These are phyloP conservation scores for Conistra vaccinii DNA, from an alignment of 2,888 invertebrate species.

Conservation along the genomic window DNA sequence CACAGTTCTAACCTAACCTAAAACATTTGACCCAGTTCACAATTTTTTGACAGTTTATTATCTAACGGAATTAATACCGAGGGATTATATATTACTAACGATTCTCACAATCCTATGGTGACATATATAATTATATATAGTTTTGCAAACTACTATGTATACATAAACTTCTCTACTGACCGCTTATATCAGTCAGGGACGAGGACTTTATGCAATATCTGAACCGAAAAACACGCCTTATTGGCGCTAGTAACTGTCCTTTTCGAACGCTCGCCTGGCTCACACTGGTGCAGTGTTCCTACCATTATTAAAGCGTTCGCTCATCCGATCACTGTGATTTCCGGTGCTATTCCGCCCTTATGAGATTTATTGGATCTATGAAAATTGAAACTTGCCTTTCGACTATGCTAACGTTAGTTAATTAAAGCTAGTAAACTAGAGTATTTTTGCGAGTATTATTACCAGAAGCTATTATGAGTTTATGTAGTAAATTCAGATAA, in stretches of 20 bases:
- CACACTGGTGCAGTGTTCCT: conserved; percentile 4
- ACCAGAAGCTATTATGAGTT: not conserved
- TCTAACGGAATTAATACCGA: no score
- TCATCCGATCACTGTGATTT: conserved; percentile 36
- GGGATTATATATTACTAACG: no score
- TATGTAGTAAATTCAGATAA: not conserved
- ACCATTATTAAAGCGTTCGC: conserved; percentile 45
- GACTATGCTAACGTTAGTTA: not conserved
- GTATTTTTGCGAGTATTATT: not conserved
- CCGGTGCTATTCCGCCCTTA: not conserved
- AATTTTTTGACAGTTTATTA: no score
- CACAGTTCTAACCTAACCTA: no score
- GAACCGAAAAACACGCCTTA: no score
- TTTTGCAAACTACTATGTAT: not conserved
- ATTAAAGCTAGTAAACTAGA: not conserved
- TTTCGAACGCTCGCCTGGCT: conserved; percentile 10
- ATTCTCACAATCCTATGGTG: no score
- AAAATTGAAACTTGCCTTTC: conserved; percentile 1
- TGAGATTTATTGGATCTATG: conserved; percentile 24
- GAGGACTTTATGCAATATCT: not conserved
- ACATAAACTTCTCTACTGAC: not conserved
- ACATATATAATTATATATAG: not conserved
- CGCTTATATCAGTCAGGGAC: not conserved
- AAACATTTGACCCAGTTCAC: no score
- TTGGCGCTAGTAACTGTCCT: conserved; percentile 25